phyloP scores from a whole-genome alignment of 2,113 vertebrate species.

The Corythoichthys intestinalis region DNA sequence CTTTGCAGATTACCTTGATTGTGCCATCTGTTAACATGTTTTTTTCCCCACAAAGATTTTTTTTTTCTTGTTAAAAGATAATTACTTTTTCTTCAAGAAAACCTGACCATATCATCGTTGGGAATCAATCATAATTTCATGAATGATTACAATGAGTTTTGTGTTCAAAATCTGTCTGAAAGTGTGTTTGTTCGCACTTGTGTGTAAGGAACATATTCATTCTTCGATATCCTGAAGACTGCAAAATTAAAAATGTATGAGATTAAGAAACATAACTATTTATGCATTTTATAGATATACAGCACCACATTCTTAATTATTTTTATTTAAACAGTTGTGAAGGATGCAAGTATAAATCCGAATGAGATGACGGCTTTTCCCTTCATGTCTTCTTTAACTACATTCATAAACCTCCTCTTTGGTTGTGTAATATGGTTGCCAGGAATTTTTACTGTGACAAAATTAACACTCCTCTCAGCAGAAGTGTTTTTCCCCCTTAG shows the following conservation, averaged over 20 bases:
- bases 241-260: conserved; percentile 14
- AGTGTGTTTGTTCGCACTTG: conserved; percentile 8
- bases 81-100: background rate
- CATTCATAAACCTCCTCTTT: too few relatives aligned
- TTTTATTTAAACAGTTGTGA: conserved; percentile 24
- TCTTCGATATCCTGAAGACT: background rate
- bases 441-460: conserved; percentile 25
- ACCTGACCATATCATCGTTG: background rate
- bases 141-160: conserved; percentile 4
- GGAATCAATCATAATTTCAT: conserved; percentile 12
- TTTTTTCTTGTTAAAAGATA: too few relatives aligned
- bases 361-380: conserved; percentile 7
- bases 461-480: conserved; percentile 13
- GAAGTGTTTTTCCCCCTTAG: conserved; percentile 9
- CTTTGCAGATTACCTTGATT: too few relatives aligned
- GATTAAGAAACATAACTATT: conserved; percentile 7
- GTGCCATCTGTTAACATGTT: too few relatives aligned
- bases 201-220: background rate
- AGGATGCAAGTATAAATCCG: conserved; percentile 4
- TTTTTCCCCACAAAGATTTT: too few relatives aligned
- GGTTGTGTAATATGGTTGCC: background rate
- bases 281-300: conserved; percentile 31
- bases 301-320: conserved; percentile 7
- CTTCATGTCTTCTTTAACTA: too few relatives aligned
- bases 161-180: conserved; percentile 3